A percentile compares a stretch with the other conserved stretches of the same genome.
phyloP scores from a whole-genome alignment of 2,113 vertebrate genomes.

The Sinocyclocheilus grahami region DNA sequence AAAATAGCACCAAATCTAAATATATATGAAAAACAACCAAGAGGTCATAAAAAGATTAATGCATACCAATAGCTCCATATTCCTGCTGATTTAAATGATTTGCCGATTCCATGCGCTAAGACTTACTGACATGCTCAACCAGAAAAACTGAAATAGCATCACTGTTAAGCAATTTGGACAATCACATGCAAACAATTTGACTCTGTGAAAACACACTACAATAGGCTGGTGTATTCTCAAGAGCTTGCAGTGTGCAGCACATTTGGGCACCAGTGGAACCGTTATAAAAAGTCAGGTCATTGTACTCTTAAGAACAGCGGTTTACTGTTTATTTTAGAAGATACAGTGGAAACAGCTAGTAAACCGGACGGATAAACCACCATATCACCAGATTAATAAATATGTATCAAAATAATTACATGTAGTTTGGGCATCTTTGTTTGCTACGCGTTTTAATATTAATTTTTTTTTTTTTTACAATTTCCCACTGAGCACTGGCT shows the following conservation, averaged over 20 bases:
- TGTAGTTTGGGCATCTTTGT: background rate
- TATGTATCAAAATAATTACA: background rate
- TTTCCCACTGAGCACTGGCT: background rate
- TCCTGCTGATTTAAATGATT: conserved; percentile 41
- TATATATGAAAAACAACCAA: background rate
- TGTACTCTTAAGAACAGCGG: background rate
- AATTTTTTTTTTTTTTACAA: background rate
- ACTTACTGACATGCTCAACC: background rate
- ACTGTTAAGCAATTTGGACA: conserved; percentile 13
- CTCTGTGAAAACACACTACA: conserved; percentile 26
- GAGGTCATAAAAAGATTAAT: background rate
- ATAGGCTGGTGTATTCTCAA: conserved; percentile 37
- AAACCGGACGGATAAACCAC: background rate
- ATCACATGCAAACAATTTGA: conserved; percentile 53
- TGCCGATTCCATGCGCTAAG: conserved; percentile 36
- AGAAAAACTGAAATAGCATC: background rate
- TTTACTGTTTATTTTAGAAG: background rate
- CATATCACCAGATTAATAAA: background rate
- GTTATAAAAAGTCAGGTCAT: conserved; percentile 1
- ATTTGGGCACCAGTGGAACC: background rate
- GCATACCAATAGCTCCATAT: conserved; percentile 55
- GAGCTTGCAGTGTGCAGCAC: background rate
- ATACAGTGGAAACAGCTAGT: background rate
- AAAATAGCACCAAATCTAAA: background rate
- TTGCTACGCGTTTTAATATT: background rate